Evolutionary conservation across 2,888 invertebrate species (phyloP), one percentile per base, ranked within the genome.

Genomic region (Bellardia bayeri): DNA sequence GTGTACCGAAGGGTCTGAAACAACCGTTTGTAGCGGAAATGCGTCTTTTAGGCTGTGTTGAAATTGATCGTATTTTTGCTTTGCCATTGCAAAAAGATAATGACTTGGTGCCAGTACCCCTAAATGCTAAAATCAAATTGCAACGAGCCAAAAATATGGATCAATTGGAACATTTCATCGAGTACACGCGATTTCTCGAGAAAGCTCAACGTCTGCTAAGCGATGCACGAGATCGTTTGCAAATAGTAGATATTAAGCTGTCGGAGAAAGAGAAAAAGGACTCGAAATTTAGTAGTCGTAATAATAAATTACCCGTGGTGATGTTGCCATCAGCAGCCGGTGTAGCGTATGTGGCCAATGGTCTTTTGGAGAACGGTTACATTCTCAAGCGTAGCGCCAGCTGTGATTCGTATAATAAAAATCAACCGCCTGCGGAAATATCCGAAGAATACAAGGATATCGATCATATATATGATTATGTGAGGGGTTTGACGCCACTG

Each of bases 401-500:
- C 72, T 96, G 97, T 63, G 97, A 97, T 92, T 95, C 96, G 42
- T 93, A 93, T 90, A 92, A 90, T 69, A 93, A 92, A 87, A 93
- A 91, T 87, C 93, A 92, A 89, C 88, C 89, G 8, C 94, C 95
- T 91, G 94, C 94, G 89, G 95, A 95, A 90, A 94, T 95, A 91
- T 97, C 96, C 45, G 97, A 97, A 92, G 98, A 98, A 91, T 98
- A 98, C 94, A 98, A 98, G 90, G 98, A 99, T 94, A 98, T 99
- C 90, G 98, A 99, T 94, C 98, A 98, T 94, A 98, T 99, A 89
- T 99, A 99, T 93, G 98, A 98, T 92, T 99, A 98, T 93, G 98
- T 99, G 0, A 95, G 98, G 88, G 98, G 98, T 1, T 97, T 98
- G 90, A 98, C 98, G 74, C 98, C 98, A 2, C 95, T 98, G 42